Evolutionary conservation across 2,797 vertebrate species (phyloP).

Genomic region (Chloroceryle amazona): DNA sequence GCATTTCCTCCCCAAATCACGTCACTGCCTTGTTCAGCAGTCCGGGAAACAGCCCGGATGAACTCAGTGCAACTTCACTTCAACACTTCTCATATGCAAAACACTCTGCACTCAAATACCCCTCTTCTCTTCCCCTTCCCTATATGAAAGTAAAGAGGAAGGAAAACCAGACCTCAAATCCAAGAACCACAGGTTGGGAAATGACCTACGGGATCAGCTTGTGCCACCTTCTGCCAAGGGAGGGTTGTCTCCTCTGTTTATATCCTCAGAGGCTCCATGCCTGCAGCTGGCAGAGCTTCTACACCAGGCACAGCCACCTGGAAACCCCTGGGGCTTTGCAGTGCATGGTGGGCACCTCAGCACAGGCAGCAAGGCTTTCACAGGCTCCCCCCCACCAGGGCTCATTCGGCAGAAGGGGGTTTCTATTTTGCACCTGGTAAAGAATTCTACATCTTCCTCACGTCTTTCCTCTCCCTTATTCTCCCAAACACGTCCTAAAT

Average conservation of each 20-base stretch:
- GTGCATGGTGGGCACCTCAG: fast-evolving
- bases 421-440: neutral
- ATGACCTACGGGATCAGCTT: fast-evolving
- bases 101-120: neutral
- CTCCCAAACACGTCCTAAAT: neutral
- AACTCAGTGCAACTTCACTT: neutral
- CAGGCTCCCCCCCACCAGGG: neutral
- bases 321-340: neutral
- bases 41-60: neutral
- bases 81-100: neutral
- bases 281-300: neutral
- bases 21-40: neutral
- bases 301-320: neutral
- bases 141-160: fast-evolving
- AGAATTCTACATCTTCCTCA: neutral
- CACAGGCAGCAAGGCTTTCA: neutral
- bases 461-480: neutral
- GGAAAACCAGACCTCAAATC: neutral
- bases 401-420: fast-evolving
- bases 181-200: fast-evolving
- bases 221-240: neutral
- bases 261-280: neutral
- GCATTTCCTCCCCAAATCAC: neutral
- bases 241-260: neutral
- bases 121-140: neutral